phyloP scores from a whole-genome alignment of 23 tunicate species.

The Corella eumyota region DNA sequence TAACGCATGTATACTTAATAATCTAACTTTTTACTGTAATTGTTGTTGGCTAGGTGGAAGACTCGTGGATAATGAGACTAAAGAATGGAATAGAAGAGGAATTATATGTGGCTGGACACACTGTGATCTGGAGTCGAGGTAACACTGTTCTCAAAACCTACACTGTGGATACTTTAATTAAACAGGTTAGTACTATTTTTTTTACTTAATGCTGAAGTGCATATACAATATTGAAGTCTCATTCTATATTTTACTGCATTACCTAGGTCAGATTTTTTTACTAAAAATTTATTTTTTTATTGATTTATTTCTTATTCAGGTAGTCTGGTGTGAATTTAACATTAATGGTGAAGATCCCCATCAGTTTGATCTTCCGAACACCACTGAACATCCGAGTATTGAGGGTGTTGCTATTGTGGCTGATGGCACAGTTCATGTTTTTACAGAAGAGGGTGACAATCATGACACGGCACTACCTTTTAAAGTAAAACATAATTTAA shows the following conservation, averaged over 20 bases:
- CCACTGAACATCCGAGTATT: constrained; percentile 4
- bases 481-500: constrained; percentile 16
- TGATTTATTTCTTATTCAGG: constrained; percentile 26
- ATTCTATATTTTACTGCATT: too few species aligned
- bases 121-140: constrained; percentile 82
- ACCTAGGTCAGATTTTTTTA: too few species aligned
- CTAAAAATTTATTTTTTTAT: neutral
- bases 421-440: constrained; percentile 59
- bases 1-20: too few species aligned
- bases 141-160: constrained; percentile 44
- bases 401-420: constrained; percentile 63
- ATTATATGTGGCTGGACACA: constrained; percentile 55
- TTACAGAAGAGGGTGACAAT: constrained; percentile 65
- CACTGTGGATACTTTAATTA: constrained; percentile 65
- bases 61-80: constrained; percentile 41
- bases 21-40: too few species aligned
- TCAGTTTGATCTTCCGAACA: constrained; percentile 45
- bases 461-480: constrained; percentile 75
- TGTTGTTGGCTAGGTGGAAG: constrained; percentile 28
- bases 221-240: neutral
- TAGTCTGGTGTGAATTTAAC: constrained; percentile 53
- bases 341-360: constrained; percentile 70
- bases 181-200: constrained; percentile 35
- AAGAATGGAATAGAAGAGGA: constrained; percentile 55
- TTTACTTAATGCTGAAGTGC: too few species aligned